Evolutionary conservation across 1,140 invertebrate genomes (phyloP), one percentile per base, ranked within the genome.

Genomic region (Hormaphis cornu): DNA sequence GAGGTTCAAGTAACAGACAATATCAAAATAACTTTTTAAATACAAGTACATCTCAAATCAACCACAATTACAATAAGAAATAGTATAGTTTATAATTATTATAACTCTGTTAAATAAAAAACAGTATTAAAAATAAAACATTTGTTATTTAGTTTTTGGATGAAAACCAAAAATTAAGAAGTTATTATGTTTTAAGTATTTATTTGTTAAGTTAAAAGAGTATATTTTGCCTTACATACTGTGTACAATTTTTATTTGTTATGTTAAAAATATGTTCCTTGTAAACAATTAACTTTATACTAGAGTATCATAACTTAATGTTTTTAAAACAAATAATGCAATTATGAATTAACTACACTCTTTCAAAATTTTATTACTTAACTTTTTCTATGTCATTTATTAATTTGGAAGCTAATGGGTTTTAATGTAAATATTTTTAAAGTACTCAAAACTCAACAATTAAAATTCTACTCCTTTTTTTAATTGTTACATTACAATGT

Each of bases 31-130:
- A 35, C n/a, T 48, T 35, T 48, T 66, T 44, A 48, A 9, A 18
- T 33, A 42, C 44, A 66, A 66, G 61, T 66, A 66, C 61, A 50
- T 66, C 61, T 66, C 61, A 66, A 1, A 3, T 35, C 5, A 66
- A 48, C 18, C 48, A 66, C 50, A 66, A 66, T 35, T 66, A 48
- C 18, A 66, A 66, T 14, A 50, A 44, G 40, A 14, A 66, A 66
- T 33, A 50, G 10, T 10, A 28, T 14, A 48, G 10, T 24, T 16
- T 63, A 30, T 48, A 56, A 3, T 56, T 61, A n/a, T n/a, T n/a
- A n/a, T n/a, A n/a, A n/a, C n/a, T 46, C 5, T 48, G 7, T 8
- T 22, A 35, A 58, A 16, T 50, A n/a, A 20, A 50, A 35, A 33
- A 66, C 61, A 66, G 61, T 50, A 66, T 66, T 66, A 35, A 33